phyloP scores from a whole-genome alignment of 2,797 vertebrate species.

The Bradypodion pumilum region DNA sequence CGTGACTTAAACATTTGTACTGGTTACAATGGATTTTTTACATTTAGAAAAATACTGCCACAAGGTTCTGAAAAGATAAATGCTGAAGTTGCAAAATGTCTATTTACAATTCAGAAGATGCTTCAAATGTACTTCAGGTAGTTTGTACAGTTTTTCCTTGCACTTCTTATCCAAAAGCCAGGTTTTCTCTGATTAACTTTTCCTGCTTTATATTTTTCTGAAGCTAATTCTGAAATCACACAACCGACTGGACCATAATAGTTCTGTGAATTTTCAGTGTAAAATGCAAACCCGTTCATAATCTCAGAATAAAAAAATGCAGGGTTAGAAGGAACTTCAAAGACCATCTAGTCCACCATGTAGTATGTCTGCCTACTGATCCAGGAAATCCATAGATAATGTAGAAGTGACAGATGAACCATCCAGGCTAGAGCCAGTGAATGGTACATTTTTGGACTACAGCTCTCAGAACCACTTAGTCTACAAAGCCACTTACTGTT shows the following conservation, averaged over 20 bases:
- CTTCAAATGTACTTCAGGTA: slow-evolving; percentile 9
- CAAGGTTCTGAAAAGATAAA: slow-evolving; percentile 18
- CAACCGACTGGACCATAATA: background rate
- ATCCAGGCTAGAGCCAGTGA: background rate
- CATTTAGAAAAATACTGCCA: background rate
- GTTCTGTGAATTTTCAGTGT: background rate
- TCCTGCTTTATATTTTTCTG: too few relatives aligned
- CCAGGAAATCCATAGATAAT: background rate
- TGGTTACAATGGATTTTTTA: slow-evolving; percentile 26
- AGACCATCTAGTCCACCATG: background rate
- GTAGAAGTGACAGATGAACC: background rate
- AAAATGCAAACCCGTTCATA: background rate
- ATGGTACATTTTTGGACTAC: too few relatives aligned
- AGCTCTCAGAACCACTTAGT: too few relatives aligned
- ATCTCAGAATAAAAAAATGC: background rate
- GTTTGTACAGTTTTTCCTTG: background rate
- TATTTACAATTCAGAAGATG: slow-evolving; percentile 21
- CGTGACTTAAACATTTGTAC: slow-evolving; percentile 23
- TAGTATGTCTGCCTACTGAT: background rate
- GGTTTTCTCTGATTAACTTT: background rate
- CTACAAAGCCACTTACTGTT: too few relatives aligned
- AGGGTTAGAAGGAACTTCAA: background rate
- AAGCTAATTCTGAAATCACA: background rate
- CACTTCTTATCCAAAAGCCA: slow-evolving; percentile 15
- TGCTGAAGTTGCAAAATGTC: slow-evolving; percentile 21